Conservation (phyloP, 1,140 invertebrate genomes). For the Sipha flava region DNA sequence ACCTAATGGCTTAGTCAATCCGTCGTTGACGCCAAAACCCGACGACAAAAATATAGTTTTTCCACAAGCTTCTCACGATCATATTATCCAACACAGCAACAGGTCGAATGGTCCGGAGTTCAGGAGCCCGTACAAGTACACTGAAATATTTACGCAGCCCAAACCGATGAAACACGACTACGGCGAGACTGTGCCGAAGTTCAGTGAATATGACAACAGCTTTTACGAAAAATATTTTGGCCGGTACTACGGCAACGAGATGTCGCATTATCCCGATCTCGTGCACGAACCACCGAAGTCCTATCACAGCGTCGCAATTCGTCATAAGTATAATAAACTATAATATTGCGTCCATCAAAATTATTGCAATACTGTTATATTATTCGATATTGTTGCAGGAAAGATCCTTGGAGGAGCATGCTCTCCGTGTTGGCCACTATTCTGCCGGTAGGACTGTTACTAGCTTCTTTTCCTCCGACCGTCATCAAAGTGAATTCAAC, state of each 20-base stretch:
- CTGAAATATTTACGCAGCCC: background rate
- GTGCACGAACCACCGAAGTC: background rate
- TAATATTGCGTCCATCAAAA: no score
- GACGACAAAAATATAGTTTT: background rate
- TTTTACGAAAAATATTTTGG: background rate
- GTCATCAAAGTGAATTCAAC: constrained; percentile 34
- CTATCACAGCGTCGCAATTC: background rate
- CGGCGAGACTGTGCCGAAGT: background rate
- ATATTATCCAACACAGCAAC: background rate
- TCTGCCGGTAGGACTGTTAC: constrained; percentile 34
- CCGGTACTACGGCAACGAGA: background rate
- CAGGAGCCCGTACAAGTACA: background rate
- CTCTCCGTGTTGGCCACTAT: constrained; percentile 33
- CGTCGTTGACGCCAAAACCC: background rate
- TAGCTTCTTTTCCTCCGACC: constrained; percentile 35
- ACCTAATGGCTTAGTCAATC: background rate
- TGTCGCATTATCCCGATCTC: background rate
- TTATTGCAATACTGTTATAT: no score
- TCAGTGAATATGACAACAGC: background rate
- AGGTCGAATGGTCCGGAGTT: background rate
- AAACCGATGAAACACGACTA: constrained; percentile 7
- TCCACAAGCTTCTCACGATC: background rate
- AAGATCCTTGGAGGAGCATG: background rate
- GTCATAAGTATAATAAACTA: no score
- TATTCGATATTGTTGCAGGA: no score